Base-by-base conservation (phyloP, 1,140 invertebrate species). In the Drosophila punjabiensis region DNA sequence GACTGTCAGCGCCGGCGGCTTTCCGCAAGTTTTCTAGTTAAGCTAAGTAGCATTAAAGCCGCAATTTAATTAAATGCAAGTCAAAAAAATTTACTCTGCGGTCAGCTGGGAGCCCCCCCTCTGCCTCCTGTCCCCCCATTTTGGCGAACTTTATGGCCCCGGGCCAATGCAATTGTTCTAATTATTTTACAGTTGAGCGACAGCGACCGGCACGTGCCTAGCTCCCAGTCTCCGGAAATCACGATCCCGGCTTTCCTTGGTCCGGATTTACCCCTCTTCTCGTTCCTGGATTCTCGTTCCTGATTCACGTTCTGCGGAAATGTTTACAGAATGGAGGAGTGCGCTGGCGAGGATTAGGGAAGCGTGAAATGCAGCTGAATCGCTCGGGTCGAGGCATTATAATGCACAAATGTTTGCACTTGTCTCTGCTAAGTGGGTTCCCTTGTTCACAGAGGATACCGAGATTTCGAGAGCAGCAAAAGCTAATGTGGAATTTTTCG, bases 61-160 rank as follows among this genome's bases (percentile, higher is more conserved):
- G 58, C 45, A 85, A 81, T 89, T 89, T 89, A 89, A 89, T 89
- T 89, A 89, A 89, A 81, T 79, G 53, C 69, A 89, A 79, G 74
- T 76, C 75, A 66, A 68, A 71, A 89, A 87, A 87, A 41, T 60
- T 58, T 18, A 24, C 53, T 33, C 33, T 75, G 78, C 53, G 78
- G 65, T 71, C 64, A 68, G 39, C 20, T 45, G 3, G 43, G 52
- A 7, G 16, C 28, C 16, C 16, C 13, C 33, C 47, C 28, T 14
- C 13, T 6, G 30, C 48, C 13, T 37, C 47, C 28, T 14, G 16
- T 6, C 35, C 48, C 39, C 61, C 18, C 33, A 6, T 3, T 37
- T 37, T 10, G 33, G 33, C 62, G 52, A 79, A 73, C 68, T 82
- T 70, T 48, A 50, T 71, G 48, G 43, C 81, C 71, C 71, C 55